Evolutionary conservation across 2,797 vertebrate genomes (phyloP), one percentile per base, ranked within the genome.

Genomic region (Malurus splendens): DNA sequence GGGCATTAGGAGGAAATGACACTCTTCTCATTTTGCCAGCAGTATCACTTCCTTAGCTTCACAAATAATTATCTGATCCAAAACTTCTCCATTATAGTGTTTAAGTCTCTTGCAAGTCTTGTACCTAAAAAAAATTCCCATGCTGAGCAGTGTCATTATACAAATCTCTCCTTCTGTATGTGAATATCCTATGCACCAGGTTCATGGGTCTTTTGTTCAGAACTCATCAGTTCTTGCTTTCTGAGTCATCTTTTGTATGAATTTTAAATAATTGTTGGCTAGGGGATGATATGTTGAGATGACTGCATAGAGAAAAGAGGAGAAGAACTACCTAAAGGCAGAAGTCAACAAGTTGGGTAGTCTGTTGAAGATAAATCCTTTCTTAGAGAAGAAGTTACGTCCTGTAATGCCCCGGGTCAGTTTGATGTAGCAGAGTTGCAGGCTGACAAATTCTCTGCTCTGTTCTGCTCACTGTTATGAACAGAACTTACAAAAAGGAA

Each of bases 381-480:
- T 91, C 84, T 79, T 90, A 85, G 88, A 96, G 73, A 93, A 88
- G 50, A 85, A 57, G 62, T 72, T 93, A 23, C 66, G 84, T 95
- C 87, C 85, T 93, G 77, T 85, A 90, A 90, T 80, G 82, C 89
- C 68, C 80, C 80, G 77, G 94, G 87, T 86, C 89, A 83, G 48
- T 90, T 95, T 83, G 65, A 92, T 79, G 30, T 67, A 89, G 92
- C 65, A 75, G 83, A 77, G 16, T 92, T 95, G 64, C 76, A 92
- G 78, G 77, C 91, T 95, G 86, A 71, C 70, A 95, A 94, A 93
- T 90, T 95, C 82, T 91, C 62, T 94, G 32, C 44, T 93, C 91
- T 41, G 36, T 95, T 56, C 47, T 92, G 61, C 78, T 95, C 83
- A 85, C n/a, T 84, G 41, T 84, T 89, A 82, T 66, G 65, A 92